Base-by-base conservation (phyloP, 2,113 vertebrate species). In the Emydura subglobosa region DNA sequence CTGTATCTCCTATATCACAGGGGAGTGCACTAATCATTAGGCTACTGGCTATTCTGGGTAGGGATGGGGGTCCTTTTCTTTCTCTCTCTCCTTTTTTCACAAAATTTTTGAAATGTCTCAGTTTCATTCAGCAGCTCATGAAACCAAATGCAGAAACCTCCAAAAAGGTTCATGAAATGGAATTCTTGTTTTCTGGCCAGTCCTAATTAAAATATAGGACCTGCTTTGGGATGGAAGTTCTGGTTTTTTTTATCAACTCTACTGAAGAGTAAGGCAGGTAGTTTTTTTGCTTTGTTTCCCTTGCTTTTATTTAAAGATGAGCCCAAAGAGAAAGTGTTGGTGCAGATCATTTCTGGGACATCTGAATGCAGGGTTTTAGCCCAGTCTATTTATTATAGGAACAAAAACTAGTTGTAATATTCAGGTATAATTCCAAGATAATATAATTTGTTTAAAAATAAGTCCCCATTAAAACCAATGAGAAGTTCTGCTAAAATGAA, bases 381-480 rank as follows among this genome's bases (percentile, higher is more conserved):
- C 21, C 27, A 84, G 1, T 34, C 14, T 92, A 1, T 72, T 86
- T 10, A 88, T 88, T 92, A 74, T 83, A 10, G 0, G 34, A 49
- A 3, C 92, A 91, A 57, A 10, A 25, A 79, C 72, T 93, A 93
- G 93, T 94, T 95, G 80, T 59, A 91, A 25, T 3, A 74, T 54
- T 90, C 19, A 89, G 55, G 53, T 78, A 87, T 82, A 91, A 61
- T 22, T 95, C 90, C 34, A 86, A 51, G 90, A 34, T 79, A 57
- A 83, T 42, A 85, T 92, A 29, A 4, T 61, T 57, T 81, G 92
- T 90, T 84, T 87, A 49, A 61, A 42, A 21, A 86, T 42, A 85
- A 59, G 2, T 24, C 49, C 94, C 83, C 79, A 85, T 88, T 92
- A 95, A 96, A 95, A 91, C 54, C 61, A 85, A 39, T n/a, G 19